Base-by-base conservation (phyloP, 2,797 vertebrate species). In the Dicrostonyx torquatus region DNA sequence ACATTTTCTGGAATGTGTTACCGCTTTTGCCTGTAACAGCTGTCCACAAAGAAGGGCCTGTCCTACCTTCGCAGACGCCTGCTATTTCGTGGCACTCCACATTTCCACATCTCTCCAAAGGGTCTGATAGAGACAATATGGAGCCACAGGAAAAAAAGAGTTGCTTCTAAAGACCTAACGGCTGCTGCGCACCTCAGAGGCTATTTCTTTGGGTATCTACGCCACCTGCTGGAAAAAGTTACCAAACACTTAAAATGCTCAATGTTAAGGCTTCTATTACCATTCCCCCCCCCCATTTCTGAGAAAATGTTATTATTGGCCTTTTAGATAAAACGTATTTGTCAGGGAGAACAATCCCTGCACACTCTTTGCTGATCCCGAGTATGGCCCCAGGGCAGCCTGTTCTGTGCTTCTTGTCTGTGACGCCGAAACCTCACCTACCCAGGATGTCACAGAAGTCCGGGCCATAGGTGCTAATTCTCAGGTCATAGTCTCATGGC, bases 401-500 rank as follows among this genome's bases (percentile, higher is more conserved):
- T 12, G 48, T 6, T 8, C 13, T 11, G 66, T 1, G 15, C 45
- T 26, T 37, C 48, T 55, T 72, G 66, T 68, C 48, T 55, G 37
- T 4, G n/a, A 40, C 43, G 84, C 15, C 20, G n/a, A 72, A 55
- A 29, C 15, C 64, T 40, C 5, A 24, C 14, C 34, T 40, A 40
- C 50, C 11, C 3, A 20, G 10, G 5, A 99, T 99, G 99, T 99
- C 99, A 0, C 99, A 99, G 94, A 99, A 99, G 98, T 99, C 99
- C 98, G 99, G 98, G 96, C 99, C 99, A 2, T 99, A 99, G 98
- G 99, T 99, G 4, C 99, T 99, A 34, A 99, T 99, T 96, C 99
- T 99, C 94, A 99, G 99, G 95, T 99, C 99, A 0, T 99, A 99
- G 97, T 99, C 22, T 99, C 97, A 99, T 99, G 12, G 99, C 99